These are phyloP conservation scores for Campoletis raptor DNA, from an alignment of 2,888 invertebrate species.

Conservation along the genomic window DNA sequence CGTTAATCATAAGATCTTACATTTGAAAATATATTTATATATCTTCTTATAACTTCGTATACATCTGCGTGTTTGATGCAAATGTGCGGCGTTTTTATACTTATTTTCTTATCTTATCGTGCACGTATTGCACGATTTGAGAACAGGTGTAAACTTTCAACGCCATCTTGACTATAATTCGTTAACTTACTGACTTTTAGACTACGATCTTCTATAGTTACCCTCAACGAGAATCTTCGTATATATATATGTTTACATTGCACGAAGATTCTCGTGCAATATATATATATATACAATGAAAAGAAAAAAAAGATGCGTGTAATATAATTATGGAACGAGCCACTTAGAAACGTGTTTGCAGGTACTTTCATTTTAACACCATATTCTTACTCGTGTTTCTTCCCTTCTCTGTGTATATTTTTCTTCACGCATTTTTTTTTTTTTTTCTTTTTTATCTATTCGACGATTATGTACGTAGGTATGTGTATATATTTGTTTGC, in stretches of 20 bases:
- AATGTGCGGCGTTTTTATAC: neutral
- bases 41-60: neutral
- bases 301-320: constrained; percentile 8
- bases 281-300: neutral
- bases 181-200: neutral
- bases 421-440: neutral
- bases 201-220: neutral
- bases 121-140: neutral
- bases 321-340: constrained; percentile 56
- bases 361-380: constrained; percentile 62
- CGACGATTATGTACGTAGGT: neutral
- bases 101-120: neutral
- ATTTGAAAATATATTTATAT: neutral
- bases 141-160: constrained; percentile 25
- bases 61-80: neutral
- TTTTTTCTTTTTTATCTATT: neutral
- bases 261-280: too few species aligned
- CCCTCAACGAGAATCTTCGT: constrained; percentile 31
- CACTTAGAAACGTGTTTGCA: constrained; percentile 63
- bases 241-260: too few species aligned
- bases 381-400: constrained; percentile 43
- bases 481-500: neutral
- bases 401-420: constrained; percentile 5
- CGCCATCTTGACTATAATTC: constrained; percentile 11
- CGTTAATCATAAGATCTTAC: neutral